Base-by-base conservation (phyloP, 2,888 invertebrate genomes). In the Drosophila niveifrons region DNA sequence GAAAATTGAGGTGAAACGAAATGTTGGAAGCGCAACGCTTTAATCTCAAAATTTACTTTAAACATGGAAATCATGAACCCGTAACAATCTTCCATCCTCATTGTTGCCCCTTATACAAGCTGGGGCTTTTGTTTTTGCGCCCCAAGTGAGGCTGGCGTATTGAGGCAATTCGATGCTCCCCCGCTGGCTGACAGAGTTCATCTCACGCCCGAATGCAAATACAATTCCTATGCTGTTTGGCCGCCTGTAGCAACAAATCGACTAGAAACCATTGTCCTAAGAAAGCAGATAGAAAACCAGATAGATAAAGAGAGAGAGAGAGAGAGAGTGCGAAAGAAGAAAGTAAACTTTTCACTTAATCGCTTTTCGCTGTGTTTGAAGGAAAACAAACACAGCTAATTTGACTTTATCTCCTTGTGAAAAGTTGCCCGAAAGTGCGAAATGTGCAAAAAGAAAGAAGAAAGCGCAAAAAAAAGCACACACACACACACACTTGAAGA, bases 371-470 rank as follows among this genome's bases (percentile, higher is more conserved):
- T 71, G 82, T 79, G 79, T 74, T 81, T 65, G 66, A 78, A 73
- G 66, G 80, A 84, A 83, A 84, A 78, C 82, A 83, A 87, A 87
- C 82, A 87, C 66, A 79, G 85, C 82, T 83, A 83, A 83, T 83
- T 83, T 84, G 85, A 84, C 72, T 83, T 82, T 87, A 83, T 83
- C 82, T 83, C 39, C 70, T 52, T 68, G 55, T 46, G 48, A 69
- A 73, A 83, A 57, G 59, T 82, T 72, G 36, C 51, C 63, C 66
- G 53, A 72, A 71, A 72, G 58, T 69, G 76, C 71, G 61, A 65
- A 70, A 70, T 70, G 65, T 75, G 68, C 52, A 67, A 67, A 51
- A 66, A 41, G 36, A 48, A 66, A 41, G 47, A 48, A 23, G 41
- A 48, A 44, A 47, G 28, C 18, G 1, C 18, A 15, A 34, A 34